These are phyloP conservation scores for Heterodera filipjevi DNA, from an alignment of 2,888 invertebrate genomes.

Conservation along the genomic window DNA sequence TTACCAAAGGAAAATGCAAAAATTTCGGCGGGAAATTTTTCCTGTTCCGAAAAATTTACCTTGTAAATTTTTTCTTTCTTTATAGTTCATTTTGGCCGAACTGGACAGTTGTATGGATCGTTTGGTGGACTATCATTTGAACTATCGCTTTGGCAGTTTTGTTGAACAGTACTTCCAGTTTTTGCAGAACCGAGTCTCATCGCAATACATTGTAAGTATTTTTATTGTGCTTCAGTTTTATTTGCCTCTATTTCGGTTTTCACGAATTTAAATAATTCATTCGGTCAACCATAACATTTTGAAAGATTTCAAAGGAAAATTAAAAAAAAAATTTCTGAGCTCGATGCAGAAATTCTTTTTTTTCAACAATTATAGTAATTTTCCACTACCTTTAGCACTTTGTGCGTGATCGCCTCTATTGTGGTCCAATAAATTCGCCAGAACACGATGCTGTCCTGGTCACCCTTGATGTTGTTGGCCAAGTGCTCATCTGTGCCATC, in stretches of 20 bases:
- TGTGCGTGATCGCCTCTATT: constrained; percentile 61
- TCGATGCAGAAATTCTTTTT: no score
- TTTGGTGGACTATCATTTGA: constrained; percentile 36
- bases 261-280: no score
- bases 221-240: background rate
- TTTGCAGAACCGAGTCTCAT: constrained; percentile 45
- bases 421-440: constrained; percentile 45
- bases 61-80: background rate
- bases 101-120: constrained; percentile 35
- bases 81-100: constrained; percentile 52
- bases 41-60: no score
- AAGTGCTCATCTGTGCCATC: constrained; percentile 44
- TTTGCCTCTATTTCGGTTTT: no score
- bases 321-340: no score
- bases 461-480: constrained; percentile 47
- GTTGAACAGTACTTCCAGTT: constrained; percentile 58
- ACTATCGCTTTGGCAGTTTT: constrained; percentile 53
- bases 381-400: constrained; percentile 48
- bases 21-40: no score
- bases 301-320: no score
- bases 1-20: no score
- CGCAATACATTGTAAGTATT: constrained; percentile 45
- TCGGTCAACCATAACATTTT: no score
- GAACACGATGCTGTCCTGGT: constrained; percentile 54
- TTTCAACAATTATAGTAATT: constrained; percentile 3